Evolutionary conservation across 2,888 invertebrate species (phyloP).

Genomic region (Mechanitis messenoides): DNA sequence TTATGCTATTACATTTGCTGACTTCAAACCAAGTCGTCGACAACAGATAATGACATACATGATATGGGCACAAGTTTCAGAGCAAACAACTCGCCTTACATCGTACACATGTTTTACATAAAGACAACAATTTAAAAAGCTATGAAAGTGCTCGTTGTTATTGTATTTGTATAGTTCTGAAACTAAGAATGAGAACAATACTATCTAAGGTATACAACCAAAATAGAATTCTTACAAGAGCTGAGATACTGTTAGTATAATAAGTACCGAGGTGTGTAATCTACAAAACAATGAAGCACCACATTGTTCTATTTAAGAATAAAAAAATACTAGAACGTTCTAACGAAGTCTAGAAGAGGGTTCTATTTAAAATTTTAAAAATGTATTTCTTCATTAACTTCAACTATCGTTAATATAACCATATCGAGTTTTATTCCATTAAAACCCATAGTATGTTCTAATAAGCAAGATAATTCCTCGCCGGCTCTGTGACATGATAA

Average conservation of each 20-base stretch:
- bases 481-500: slow-evolving; percentile 11
- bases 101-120: too few relatives aligned
- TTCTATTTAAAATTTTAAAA: background rate
- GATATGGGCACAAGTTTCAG: too few relatives aligned
- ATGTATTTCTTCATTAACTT: background rate
- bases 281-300: background rate
- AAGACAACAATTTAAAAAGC: too few relatives aligned
- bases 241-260: background rate
- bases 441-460: background rate
- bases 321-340: background rate
- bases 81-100: too few relatives aligned
- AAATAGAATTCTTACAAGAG: background rate
- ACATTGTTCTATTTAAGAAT: background rate
- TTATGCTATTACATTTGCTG: too few relatives aligned
- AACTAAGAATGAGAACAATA: background rate
- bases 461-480: background rate
- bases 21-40: too few relatives aligned
- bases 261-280: background rate
- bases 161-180: background rate
- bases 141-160: too few relatives aligned
- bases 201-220: background rate
- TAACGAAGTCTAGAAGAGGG: background rate
- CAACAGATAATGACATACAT: too few relatives aligned
- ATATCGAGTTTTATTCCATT: background rate
- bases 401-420: background rate